These are phyloP conservation scores for Hypotaenidia philippensis DNA, from an alignment of 2,797 vertebrate genomes.

Conservation along the genomic window DNA sequence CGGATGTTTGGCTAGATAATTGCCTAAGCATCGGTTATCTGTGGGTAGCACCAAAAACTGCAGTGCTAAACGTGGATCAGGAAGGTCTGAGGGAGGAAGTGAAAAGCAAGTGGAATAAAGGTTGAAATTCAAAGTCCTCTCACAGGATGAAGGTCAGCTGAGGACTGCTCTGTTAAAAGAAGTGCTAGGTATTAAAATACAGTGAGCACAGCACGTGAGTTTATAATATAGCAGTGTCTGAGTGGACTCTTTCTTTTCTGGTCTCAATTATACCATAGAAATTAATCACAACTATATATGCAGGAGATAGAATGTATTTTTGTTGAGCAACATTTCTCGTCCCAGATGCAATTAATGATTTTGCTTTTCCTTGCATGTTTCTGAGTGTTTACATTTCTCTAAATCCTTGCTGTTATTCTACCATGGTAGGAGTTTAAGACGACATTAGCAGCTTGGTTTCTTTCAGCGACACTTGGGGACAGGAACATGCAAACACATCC, in stretches of 20 bases:
- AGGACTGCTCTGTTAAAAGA: not conserved
- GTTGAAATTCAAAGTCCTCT: slow-evolving; percentile 10
- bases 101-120: not conserved
- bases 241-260: slow-evolving; percentile 12
- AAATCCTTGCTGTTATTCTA: slow-evolving; percentile 64
- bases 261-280: slow-evolving; percentile 30
- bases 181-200: slow-evolving; percentile 10
- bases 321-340: slow-evolving; percentile 66
- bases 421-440: slow-evolving; percentile 43
- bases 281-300: slow-evolving; percentile 43
- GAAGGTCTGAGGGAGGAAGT: not conserved
- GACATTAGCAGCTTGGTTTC: slow-evolving; percentile 30
- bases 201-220: not conserved
- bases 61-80: not conserved
- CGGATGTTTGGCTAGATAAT: slow-evolving; percentile 16
- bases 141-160: not conserved
- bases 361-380: slow-evolving; percentile 63
- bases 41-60: slow-evolving; percentile 12
- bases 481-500: not conserved
- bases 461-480: slow-evolving; percentile 37
- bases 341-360: slow-evolving; percentile 46
- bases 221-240: not conserved
- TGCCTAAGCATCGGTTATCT: not conserved
- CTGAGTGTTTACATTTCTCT: slow-evolving; percentile 60
- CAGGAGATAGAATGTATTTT: slow-evolving; percentile 64